phyloP scores from a whole-genome alignment of 2,888 invertebrate species.

The Cephus pygmeus region DNA sequence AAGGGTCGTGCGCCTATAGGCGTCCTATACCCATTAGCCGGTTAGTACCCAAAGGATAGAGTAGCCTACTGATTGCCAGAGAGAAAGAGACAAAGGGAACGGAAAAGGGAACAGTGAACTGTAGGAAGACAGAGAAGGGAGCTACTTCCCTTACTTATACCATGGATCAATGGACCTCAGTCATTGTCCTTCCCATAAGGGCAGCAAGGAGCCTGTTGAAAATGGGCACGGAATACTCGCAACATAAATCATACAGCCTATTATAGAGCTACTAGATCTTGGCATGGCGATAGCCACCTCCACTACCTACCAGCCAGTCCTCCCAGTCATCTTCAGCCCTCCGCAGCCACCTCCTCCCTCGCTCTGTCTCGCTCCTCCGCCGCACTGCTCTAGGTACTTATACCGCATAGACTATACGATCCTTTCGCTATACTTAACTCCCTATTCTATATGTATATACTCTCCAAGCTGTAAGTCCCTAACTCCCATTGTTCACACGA shows the following conservation, averaged over 20 bases:
- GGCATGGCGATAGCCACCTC: conserved; percentile 50
- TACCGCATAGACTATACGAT: background rate
- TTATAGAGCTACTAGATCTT: conserved; percentile 60
- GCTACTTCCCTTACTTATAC: background rate
- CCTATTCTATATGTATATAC: background rate
- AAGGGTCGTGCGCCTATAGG: background rate
- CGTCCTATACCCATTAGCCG: too few relatives aligned
- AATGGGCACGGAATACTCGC: conserved; percentile 45
- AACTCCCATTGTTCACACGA: conserved; percentile 20
- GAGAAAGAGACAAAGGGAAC: too few relatives aligned
- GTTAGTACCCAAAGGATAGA: too few relatives aligned
- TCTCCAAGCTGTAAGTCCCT: background rate
- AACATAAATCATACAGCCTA: conserved; percentile 63
- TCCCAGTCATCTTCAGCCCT: conserved; percentile 21
- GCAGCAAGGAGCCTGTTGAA: conserved; percentile 43
- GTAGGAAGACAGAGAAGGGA: background rate
- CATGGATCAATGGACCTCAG: conserved; percentile 52
- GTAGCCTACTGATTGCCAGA: too few relatives aligned
- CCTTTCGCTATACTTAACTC: background rate
- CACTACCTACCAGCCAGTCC: conserved; percentile 19
- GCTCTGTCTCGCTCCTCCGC: conserved; percentile 15
- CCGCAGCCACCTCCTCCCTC: conserved; percentile 16
- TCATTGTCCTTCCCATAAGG: conserved; percentile 53
- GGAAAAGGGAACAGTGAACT: background rate
- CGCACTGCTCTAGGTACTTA: background rate